Evolutionary conservation across 2,797 vertebrate species (phyloP).

Genomic region (Pogoniulus pusillus): DNA sequence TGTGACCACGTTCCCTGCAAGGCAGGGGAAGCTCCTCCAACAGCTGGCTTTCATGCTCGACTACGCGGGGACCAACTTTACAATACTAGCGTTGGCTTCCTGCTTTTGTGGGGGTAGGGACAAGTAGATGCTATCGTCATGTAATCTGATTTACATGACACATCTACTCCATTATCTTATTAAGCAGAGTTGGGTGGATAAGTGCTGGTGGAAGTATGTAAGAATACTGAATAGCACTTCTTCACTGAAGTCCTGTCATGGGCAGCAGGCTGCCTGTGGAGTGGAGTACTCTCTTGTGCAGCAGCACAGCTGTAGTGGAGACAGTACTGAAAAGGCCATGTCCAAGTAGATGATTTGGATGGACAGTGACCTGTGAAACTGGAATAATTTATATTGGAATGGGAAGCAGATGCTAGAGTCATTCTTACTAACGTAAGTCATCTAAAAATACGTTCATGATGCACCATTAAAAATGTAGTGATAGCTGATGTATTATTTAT

Average conservation of each 20-base stretch:
- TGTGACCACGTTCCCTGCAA: background rate
- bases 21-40: background rate
- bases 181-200: background rate
- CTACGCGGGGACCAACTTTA: background rate
- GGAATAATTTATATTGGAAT: background rate
- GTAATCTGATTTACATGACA: background rate
- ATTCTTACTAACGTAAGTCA: background rate
- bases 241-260: background rate
- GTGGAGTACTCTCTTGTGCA: background rate
- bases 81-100: background rate
- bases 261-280: background rate
- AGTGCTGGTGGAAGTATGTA: background rate
- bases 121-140: background rate
- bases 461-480: slow-evolving; percentile 59
- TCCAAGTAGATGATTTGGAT: background rate
- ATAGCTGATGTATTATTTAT: slow-evolving; percentile 61
- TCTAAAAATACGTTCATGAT: slow-evolving; percentile 32
- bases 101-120: background rate
- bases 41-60: background rate
- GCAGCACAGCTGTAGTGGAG: background rate
- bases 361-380: background rate
- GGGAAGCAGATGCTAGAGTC: background rate
- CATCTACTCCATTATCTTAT: background rate
- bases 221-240: background rate
- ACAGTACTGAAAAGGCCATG: background rate